These are phyloP conservation scores for Anas capensis DNA, from an alignment of 2,797 vertebrate species.

Conservation along the genomic window DNA sequence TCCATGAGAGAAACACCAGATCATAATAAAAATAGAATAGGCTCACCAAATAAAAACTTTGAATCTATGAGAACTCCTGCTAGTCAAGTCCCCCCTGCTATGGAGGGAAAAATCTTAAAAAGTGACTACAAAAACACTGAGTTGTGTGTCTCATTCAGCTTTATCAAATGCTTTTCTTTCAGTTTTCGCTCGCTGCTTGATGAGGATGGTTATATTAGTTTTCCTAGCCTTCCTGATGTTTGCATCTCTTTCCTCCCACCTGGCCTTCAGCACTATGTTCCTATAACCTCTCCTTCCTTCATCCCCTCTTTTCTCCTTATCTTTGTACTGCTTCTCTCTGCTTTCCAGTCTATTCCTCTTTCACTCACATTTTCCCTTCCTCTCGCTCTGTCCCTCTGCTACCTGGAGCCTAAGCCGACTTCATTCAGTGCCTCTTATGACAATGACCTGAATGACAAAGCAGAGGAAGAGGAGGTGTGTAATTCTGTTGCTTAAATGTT, in stretches of 20 bases:
- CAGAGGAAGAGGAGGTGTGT: conserved; percentile 89
- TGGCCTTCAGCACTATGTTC: conserved; percentile 83
- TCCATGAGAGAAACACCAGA: conserved; percentile 45
- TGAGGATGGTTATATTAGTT: conserved; percentile 79
- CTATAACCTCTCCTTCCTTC: conserved; percentile 88
- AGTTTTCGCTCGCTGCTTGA: conserved; percentile 80
- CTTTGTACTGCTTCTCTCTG: conserved; percentile 90
- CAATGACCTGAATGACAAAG: conserved; percentile 77
- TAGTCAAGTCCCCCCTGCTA: conserved; percentile 21
- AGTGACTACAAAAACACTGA: conserved; percentile 49
- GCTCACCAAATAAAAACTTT: neutral
- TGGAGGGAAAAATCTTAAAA: conserved; percentile 23
- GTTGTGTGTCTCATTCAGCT: conserved; percentile 75
- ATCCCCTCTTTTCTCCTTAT: conserved; percentile 89
- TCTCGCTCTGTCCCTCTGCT: conserved; percentile 92
- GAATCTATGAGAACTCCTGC: conserved; percentile 15
- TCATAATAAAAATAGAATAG: neutral
- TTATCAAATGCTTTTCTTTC: conserved; percentile 78
- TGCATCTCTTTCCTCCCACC: conserved; percentile 81
- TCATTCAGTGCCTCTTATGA: conserved; percentile 72
- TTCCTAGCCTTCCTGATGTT: conserved; percentile 82
- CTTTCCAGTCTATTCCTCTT: conserved; percentile 90
- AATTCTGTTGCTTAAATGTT: conserved; percentile 82
- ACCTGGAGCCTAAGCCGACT: conserved; percentile 87
- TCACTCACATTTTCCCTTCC: conserved; percentile 91